Evolutionary conservation across 2,797 vertebrate species (phyloP).

Genomic region (Melanotaenia parkinsoni): DNA sequence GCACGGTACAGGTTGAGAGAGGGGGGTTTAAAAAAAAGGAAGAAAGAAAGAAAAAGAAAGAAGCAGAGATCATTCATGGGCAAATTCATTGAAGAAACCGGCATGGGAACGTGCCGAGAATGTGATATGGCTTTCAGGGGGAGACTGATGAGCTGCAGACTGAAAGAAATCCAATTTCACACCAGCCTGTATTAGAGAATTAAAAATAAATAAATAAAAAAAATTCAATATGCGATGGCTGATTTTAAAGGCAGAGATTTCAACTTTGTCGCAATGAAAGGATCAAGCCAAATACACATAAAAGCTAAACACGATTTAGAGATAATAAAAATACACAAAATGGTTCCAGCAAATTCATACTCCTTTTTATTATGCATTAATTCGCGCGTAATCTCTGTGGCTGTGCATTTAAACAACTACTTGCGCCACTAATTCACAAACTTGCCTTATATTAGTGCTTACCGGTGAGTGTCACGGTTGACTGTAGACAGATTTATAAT

Average conservation of each 20-base stretch:
- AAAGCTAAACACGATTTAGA: background rate
- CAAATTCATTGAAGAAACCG: conserved; percentile 82
- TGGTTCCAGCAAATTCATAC: conserved; percentile 36
- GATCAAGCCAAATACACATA: background rate
- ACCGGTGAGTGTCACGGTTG: conserved; percentile 69
- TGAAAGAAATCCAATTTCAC: conserved; percentile 42
- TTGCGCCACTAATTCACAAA: conserved; percentile 57
- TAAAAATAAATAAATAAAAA: background rate
- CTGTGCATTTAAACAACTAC: conserved; percentile 57
- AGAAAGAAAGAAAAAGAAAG: background rate
- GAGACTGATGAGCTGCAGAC: conserved; percentile 51
- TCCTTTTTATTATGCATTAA: conserved; percentile 58
- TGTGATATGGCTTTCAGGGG: conserved; percentile 68
- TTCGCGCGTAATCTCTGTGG: conserved; percentile 35
- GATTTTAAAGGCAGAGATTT: conserved; percentile 11
- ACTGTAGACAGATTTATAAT: conserved; percentile 56
- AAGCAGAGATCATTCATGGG: conserved; percentile 74
- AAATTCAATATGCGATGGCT: background rate
- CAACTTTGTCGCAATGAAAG: conserved; percentile 53
- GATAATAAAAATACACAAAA: conserved; percentile 10
- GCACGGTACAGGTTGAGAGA: conserved; percentile 57
- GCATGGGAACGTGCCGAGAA: conserved; percentile 88
- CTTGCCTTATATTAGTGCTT: conserved; percentile 64
- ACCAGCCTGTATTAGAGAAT: conserved; percentile 1
- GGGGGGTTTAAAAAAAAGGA: no score